Percentiles rank a stretch among this genome's conserved stretches.
phyloP scores from a whole-genome alignment of 2,797 vertebrate species.

The Mastacembelus armatus region DNA sequence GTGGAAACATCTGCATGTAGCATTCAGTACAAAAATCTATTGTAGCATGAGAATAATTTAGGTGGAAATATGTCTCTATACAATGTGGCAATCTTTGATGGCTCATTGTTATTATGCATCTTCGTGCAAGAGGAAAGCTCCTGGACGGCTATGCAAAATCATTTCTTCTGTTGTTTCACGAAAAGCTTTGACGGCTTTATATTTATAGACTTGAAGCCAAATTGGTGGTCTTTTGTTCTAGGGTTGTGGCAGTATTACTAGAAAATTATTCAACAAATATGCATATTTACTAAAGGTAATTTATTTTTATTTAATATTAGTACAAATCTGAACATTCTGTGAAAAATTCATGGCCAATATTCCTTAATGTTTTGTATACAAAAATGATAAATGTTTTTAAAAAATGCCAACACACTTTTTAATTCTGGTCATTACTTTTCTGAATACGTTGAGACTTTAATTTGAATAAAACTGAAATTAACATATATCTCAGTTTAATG shows the following conservation, averaged over 20 bases:
- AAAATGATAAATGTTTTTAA: conserved; percentile 44
- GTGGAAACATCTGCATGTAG: conserved; percentile 47
- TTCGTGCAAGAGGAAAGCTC: conserved; percentile 24
- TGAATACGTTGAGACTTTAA: conserved; percentile 41
- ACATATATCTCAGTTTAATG: not conserved
- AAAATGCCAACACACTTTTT: conserved; percentile 55
- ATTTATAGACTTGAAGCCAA: conserved; percentile 54
- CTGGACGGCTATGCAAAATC: conserved; percentile 6
- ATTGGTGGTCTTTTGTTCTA: conserved; percentile 33
- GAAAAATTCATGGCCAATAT: conserved; percentile 42
- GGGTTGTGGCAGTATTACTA: conserved; percentile 25
- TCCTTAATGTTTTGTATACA: conserved; percentile 61
- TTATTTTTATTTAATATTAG: conserved; percentile 73
- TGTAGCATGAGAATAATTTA: conserved; percentile 39
- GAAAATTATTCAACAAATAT: conserved; percentile 32
- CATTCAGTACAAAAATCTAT: conserved; percentile 30
- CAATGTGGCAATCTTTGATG: conserved; percentile 28
- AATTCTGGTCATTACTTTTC: conserved; percentile 42
- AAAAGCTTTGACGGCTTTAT: conserved; percentile 24
- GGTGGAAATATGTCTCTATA: conserved; percentile 26
- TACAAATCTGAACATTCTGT: conserved; percentile 34
- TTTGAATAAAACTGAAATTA: conserved; percentile 65
- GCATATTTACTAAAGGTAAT: conserved; percentile 57
- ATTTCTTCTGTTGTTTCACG: not conserved
- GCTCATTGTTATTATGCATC: conserved; percentile 20